Evolutionary conservation across 2,888 invertebrate genomes (phyloP), one percentile per base, ranked within the genome.

Genomic region (Meteorus colon): DNA sequence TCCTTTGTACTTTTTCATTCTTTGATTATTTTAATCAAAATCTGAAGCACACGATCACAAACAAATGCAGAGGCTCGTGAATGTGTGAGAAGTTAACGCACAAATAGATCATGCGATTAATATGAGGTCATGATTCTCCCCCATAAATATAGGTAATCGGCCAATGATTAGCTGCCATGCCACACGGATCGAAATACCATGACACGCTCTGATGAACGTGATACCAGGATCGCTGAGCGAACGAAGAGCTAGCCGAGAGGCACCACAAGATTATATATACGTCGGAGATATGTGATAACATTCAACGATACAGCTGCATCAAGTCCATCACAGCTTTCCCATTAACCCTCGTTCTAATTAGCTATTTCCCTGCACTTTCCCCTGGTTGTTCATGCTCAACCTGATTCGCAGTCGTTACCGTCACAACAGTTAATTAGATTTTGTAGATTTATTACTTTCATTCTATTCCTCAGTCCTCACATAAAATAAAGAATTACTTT

Each of bases 141-240:
- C 37, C 19, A 55, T 55, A 31, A 59, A 59, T 31, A 34, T 55
- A 48, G 51, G 34, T 31, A 34, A 19, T n/a, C 24, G 59, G 19
- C 59, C 27, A 34, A 41, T 69, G 55, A 59, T 69, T 69, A 55
- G 34, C 59, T 34, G 16, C 19, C 29, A 24, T 55, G 55, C 19
- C 19, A 19, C 59, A 69, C 34, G 69, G 59, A 69, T 69, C 55
- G 59, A 69, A 69, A 69, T 59, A 31, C 69, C 48, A 59, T 69
- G 59, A 31, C n/a, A 69, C 31, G 59, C 55, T 69, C 34, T 31
- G 51, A n/a, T 51, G 55, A 55, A 69, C 69, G 55, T 59, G 59
- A 69, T 69, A 55, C 59, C 34, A 19, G 37, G 55, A 27, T 55
- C 69, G 55, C 37, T 59, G 19, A 55, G 10, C n/a, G 69, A 69